A percentile compares a stretch with the other conserved stretches of the same genome.
Conservation (phyloP, 1,140 invertebrate genomes). For the Harpegnathos saltator region DNA sequence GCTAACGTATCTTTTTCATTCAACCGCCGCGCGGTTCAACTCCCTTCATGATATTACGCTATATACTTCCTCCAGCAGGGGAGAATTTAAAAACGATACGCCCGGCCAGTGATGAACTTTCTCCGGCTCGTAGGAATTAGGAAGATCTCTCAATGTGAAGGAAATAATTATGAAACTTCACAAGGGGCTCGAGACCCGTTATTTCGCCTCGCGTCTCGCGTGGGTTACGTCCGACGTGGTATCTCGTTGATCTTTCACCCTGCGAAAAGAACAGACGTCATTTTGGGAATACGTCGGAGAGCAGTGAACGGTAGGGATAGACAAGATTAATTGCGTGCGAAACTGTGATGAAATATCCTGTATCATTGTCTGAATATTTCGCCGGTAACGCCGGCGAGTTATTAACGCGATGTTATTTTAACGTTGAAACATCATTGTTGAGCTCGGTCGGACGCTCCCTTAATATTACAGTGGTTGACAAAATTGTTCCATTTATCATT, state of each 20-base stretch:
- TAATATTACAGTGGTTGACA: background rate
- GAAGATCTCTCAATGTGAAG: conserved; percentile 1
- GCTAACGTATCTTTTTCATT: background rate
- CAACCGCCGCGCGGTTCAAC: background rate
- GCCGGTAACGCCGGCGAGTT: background rate
- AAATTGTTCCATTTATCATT: background rate
- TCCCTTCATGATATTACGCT: background rate
- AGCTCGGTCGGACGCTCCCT: background rate
- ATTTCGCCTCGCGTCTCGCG: conserved; percentile 35
- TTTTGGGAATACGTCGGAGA: conserved; percentile 52
- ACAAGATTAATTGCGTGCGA: conserved; percentile 55
- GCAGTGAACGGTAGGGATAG: conserved; percentile 22
- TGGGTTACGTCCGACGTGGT: conserved; percentile 28
- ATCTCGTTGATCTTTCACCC: conserved; percentile 47
- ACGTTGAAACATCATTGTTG: conserved; percentile 9
- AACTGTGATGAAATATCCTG: conserved; percentile 32
- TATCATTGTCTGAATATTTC: conserved; percentile 48
- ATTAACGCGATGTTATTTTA: conserved; percentile 36
- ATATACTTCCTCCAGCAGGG: background rate
- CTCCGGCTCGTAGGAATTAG: conserved; percentile 20
- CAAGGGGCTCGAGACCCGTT: conserved; percentile 9
- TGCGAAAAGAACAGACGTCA: conserved; percentile 58
- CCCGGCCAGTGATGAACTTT: conserved; percentile 5
- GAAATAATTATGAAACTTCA: conserved; percentile 57
- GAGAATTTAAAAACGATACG: background rate